A percentile compares a stretch with the other conserved stretches of the same genome.
Evolutionary conservation across 2,888 invertebrate species (phyloP).

Genomic region (Pardosa pseudoannulata): DNA sequence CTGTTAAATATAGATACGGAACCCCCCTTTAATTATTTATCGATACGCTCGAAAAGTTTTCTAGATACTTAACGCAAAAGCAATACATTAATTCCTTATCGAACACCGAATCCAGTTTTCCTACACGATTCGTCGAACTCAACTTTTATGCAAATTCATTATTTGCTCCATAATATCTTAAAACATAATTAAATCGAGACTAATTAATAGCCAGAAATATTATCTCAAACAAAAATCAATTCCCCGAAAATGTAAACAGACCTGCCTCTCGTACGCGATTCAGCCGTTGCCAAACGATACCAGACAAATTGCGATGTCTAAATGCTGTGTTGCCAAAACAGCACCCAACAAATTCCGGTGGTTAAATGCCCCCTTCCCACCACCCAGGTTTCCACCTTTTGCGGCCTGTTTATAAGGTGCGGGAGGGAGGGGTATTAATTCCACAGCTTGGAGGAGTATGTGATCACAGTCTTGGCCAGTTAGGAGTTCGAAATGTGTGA

Average conservation of each 20-base stretch:
- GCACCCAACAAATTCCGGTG: constrained; percentile 9
- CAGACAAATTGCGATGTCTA: not conserved
- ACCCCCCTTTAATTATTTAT: not conserved
- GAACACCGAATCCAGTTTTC: not conserved
- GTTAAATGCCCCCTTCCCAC: constrained; percentile 1
- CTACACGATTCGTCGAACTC: not conserved
- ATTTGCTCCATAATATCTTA: not conserved
- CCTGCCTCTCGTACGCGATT: not conserved
- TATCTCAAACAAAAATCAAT: not conserved
- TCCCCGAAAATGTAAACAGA: not conserved
- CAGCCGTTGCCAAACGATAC: not conserved
- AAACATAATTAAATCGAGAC: not conserved
- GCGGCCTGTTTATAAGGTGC: constrained; percentile 30
- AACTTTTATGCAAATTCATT: not conserved
- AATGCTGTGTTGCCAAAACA: constrained; percentile 1
- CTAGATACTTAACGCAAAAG: not conserved
- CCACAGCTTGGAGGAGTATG: constrained; percentile 23
- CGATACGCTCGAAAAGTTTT: not conserved
- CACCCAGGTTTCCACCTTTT: not conserved
- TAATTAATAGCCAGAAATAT: constrained; percentile 6
- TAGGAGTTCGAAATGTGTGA: constrained; percentile 9
- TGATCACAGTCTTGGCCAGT: constrained; percentile 41
- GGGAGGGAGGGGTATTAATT: constrained; percentile 31
- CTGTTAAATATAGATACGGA: too few species aligned
- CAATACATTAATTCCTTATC: not conserved